Base-by-base conservation (phyloP, 2,888 invertebrate genomes). In the Ceriagrion tenellum region DNA sequence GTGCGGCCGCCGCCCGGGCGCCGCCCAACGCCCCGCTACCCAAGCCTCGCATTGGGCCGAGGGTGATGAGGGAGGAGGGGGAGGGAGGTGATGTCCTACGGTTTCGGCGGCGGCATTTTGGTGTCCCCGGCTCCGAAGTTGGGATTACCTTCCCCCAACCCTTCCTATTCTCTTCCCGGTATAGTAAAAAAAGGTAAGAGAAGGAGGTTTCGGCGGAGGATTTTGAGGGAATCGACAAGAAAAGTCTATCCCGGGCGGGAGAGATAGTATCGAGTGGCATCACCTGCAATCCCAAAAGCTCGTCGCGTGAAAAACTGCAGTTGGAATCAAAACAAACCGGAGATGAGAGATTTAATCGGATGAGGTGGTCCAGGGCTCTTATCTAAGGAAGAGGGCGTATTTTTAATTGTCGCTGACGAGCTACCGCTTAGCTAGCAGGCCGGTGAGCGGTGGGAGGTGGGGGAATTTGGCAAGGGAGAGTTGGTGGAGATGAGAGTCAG, bases 301-400 rank as follows among this genome's bases (percentile, higher is more conserved):
- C 89, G 55, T 26, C 93, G 47, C 63, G 69, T 47, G 93, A 69
- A 69, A 93, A 47, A 47, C 69, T 74, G 63, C 69, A 56, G 26
- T 40, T 40, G 55, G 69, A 69, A 74, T 93, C 93, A 59, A 47
- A 93, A 93, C 20, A 74, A 74, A 59, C 35, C 18, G 35, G 63
- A 91, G 93, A 47, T 69, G 55, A 93, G 47, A 20, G 69, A 12
- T 16, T 47, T 63, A 69, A 93, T 40, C 93, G 89, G 93, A 93
- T 40, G 69, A 93, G 93, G 55, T 47, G 55, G 55, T 55, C 55
- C 47, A 55, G 23, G 55, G n/a, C 35, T 63, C 26, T 16, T 35
- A 47, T 26, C 26, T 13, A 35, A 10, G 35, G 81, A 16, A n/a
- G 30, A 30, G 35, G 13, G 30, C 10, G 30, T 30, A 35, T 16